Evolutionary conservation across 1,140 invertebrate species (phyloP), one percentile per base, ranked within the genome.

Genomic region (Ctenoplectra terminalis): DNA sequence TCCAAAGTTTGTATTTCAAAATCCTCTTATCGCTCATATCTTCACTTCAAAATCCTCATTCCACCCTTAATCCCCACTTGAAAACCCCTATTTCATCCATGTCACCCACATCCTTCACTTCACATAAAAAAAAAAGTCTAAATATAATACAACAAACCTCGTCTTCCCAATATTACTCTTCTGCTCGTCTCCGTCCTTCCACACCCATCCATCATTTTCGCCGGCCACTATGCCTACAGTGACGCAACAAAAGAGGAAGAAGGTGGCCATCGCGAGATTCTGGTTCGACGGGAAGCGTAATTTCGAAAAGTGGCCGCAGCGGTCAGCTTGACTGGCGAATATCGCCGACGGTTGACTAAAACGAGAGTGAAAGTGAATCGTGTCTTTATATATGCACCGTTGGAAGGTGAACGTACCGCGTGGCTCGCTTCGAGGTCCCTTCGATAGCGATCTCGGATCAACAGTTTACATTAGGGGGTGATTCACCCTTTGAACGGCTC

Each of bases 151-250:
- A 56, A 54, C 74, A 5, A 29, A 90, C 88, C 86, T 88, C 8
- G 40, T 8, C 15, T 82, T 46, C 1, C 48, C 75, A n/a, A 50
- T 1, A 50, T 64, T 58, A 15, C 31, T 80, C 43, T 70, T 84
- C 82, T 69, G 88, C 64, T 82, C 78, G 73, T 86, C 88, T 70
- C 85, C 87, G n/a, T 89, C 84, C 11, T 84, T 79, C 94, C 93
- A 94, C 1, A 92, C 89, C 94, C 94, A 94, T 82, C 89, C 90
- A 26, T 88, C 85, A 8, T 91, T 86, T n/a, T 90, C 87, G 20
- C 61, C 70, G 13, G 13, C 20, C 1, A 40, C 70, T 2, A 7
- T 52, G 5, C 37, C 66, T 8, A 84, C 3, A 11, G 29, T 26
- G 13, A 71, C 26, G 60, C 61, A 58, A 26, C 76, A 58, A 15